Base-by-base conservation (phyloP, 2,113 vertebrate species). In the Tricholaema leucomelas region DNA sequence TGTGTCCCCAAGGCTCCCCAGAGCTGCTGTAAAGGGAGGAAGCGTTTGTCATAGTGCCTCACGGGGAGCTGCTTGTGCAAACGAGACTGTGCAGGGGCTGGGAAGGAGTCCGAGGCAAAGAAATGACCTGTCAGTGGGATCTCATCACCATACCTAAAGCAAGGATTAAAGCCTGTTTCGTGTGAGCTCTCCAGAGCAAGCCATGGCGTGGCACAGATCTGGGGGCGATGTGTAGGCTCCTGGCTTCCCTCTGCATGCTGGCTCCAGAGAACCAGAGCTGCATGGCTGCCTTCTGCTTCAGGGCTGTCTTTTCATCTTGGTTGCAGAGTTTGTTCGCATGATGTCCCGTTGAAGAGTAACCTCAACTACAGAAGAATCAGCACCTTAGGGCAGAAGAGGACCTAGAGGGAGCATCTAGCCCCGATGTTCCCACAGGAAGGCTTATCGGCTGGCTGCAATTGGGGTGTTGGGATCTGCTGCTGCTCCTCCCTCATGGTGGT, bases 291-390 rank as follows among this genome's bases (percentile, higher is more conserved):
- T 60, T 55, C 65, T 81, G 67, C 46, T 80, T 92, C 61, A 74
- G 44, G 38, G 20, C 17, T 59, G 15, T 91, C 81, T 91, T 92
- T 64, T 63, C 78, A 90, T 63, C 28, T 94, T 85, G 84, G 25
- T 85, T 92, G 24, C 97, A 99, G 99, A 99, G 93, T 99, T 99
- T 96, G 99, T 99, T 86, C 98, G 98, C 93, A 99, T 99, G 99
- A 99, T 99, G 99, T 99, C 99, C 85, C 99, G 99, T 93, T 99
- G 98, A 99, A 96, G 83, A 90, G 33, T 48, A 60, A 64, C 80
- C 93, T 91, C 83, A 80, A 65, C 91, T 92, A 74, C 15, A 71
- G 25, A 91, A 91, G 92, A 94, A 93, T 92, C 96, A 93, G 95
- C 94, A 96, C 93, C 95, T 88, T 92, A 75, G 94, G 93, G 95